Evolutionary conservation across 2,797 vertebrate genomes (phyloP).

Genomic region (Potorous gilbertii): DNA sequence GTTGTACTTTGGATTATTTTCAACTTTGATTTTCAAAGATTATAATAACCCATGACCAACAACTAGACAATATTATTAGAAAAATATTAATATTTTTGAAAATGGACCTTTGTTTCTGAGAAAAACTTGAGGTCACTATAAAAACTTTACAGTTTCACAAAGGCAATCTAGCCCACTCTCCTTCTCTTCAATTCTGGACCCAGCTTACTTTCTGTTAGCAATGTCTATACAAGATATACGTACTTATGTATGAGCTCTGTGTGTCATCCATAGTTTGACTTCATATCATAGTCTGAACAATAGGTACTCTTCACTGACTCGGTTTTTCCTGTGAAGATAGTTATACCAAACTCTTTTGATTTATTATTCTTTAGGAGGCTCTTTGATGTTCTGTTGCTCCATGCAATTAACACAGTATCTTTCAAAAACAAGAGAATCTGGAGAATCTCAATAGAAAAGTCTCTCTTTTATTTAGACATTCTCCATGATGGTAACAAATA

Average conservation of each 20-base stretch:
- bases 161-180: neutral
- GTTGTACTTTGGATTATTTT: neutral
- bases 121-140: neutral
- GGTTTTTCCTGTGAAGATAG: neutral
- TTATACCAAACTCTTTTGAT: neutral
- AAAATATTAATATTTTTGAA: neutral
- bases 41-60: neutral
- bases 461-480: neutral
- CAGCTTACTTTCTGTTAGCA: neutral
- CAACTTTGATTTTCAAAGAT: neutral
- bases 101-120: neutral
- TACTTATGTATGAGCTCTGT: neutral
- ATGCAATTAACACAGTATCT: neutral
- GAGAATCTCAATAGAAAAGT: neutral
- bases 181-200: neutral
- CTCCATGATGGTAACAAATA: neutral
- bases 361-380: neutral
- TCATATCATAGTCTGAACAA: neutral
- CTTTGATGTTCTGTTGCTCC: neutral
- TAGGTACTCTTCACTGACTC: neutral
- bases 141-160: neutral
- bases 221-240: neutral
- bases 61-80: neutral
- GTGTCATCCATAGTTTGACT: neutral
- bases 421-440: neutral